Base-by-base conservation (phyloP, 2,797 vertebrate species). In the Morus bassanus region DNA sequence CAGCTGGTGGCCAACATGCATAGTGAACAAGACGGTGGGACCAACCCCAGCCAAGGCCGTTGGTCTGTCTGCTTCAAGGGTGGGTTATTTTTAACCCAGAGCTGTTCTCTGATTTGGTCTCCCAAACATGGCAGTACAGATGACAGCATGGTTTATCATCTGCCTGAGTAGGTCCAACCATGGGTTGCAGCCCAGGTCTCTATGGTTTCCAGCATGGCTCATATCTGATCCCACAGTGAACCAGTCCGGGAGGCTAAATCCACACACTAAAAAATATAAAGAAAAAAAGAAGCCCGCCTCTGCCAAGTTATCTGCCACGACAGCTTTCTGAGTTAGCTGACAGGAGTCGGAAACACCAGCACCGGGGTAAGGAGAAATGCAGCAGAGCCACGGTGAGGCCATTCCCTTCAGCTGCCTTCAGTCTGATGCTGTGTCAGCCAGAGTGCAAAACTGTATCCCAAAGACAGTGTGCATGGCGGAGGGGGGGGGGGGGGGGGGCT, bases 221-320 rank as follows among this genome's bases (percentile, higher is more conserved):
- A 6, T 57, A 6, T 57, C 45, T 67, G 59, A 73, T 72, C 50
- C 51, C 50, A 81, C 24, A 81, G 30, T 31, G 50, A 94, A 78
- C 22, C 27, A n/a, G 30, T 65, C 3, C 43, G 41, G 78, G 45
- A 77, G 21, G 50, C 30, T 85, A 96, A 91, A 93, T 28, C n/a
- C 30, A 65, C 6, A 77, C 4, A 27, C 6, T n/a, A 6, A 53
- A 61, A 67, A 39, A 15, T 7, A 41, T 0, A 41, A 43, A 13
- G 0, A 4, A 54, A 67, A 75, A 46, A 91, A 53, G 6, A 51
- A 79, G 57, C 31, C 23, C 2, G 80, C 7, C 15, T 70, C 33
- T 89, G 68, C 35, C 91, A 81, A 65, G 45, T 88, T 95, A 92
- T 89, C 89, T 79, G 75, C 65, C 64, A 59, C n/a, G 46, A 85